Conservation (phyloP, 2,888 invertebrate species). For the Microplitis deprimator region DNA sequence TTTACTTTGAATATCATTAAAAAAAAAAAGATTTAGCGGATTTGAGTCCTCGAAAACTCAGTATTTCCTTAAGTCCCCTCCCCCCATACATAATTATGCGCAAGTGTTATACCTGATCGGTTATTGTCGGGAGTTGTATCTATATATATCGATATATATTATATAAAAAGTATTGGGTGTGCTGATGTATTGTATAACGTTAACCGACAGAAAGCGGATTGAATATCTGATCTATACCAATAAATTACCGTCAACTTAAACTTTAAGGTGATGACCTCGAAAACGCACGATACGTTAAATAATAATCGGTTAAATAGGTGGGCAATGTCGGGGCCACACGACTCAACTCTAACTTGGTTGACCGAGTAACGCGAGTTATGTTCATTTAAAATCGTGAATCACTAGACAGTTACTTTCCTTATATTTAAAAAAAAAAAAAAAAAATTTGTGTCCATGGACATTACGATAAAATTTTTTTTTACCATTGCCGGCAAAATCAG, state of each 20-base stretch:
- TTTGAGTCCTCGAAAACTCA: too few relatives aligned
- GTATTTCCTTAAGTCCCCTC: too few relatives aligned
- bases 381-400: constrained; percentile 12
- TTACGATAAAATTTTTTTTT: neutral
- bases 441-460: neutral
- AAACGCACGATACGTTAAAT: neutral
- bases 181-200: constrained; percentile 33
- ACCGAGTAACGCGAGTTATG: constrained; percentile 21
- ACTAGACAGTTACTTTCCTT: constrained; percentile 13
- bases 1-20: too few relatives aligned
- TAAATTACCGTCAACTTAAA: neutral
- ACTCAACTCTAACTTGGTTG: constrained; percentile 19
- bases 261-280: constrained; percentile 33
- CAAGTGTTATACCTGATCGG: too few relatives aligned
- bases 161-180: constrained; percentile 14
- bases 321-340: constrained; percentile 15
- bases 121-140: too few relatives aligned
- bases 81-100: too few relatives aligned
- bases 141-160: too few relatives aligned
- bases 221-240: constrained; percentile 23
- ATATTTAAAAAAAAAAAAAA: neutral
- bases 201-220: constrained; percentile 26
- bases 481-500: neutral
- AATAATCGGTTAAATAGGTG: constrained; percentile 28
- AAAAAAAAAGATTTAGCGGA: too few relatives aligned